Evolutionary conservation across 2,113 vertebrate genomes (phyloP).

Genomic region (Brachionichthys hirsutus): DNA sequence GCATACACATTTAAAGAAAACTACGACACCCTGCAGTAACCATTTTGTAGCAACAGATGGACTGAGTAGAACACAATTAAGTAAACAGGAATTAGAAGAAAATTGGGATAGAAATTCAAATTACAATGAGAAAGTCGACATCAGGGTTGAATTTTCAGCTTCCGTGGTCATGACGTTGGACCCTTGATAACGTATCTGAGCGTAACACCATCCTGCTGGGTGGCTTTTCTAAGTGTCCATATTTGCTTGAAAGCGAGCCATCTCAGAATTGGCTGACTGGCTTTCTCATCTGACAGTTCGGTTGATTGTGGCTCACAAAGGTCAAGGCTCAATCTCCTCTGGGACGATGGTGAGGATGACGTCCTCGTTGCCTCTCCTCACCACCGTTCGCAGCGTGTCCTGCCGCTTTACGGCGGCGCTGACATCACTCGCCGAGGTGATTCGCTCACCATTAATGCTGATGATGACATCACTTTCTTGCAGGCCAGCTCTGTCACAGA

Average conservation of each 20-base stretch:
- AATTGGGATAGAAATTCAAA: background rate
- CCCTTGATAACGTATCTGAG: background rate
- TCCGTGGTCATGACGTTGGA: background rate
- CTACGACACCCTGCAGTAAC: constrained; percentile 37
- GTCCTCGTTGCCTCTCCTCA: constrained; percentile 94
- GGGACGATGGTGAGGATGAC: constrained; percentile 87
- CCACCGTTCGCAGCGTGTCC: constrained; percentile 82
- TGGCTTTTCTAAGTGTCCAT: constrained; percentile 62
- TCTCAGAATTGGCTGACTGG: constrained; percentile 72
- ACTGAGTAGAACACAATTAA: constrained; percentile 12
- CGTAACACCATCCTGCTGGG: background rate
- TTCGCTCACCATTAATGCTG: constrained; percentile 91
- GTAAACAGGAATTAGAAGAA: constrained; percentile 8
- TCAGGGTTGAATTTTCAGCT: constrained; percentile 24
- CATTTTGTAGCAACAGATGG: constrained; percentile 6
- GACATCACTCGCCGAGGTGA: constrained; percentile 90
- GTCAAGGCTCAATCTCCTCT: constrained; percentile 90
- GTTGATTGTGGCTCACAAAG: background rate
- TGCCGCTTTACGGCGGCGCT: constrained; percentile 90
- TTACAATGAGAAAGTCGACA: constrained; percentile 5
- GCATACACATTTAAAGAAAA: constrained; percentile 28
- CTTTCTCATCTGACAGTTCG: constrained; percentile 14
- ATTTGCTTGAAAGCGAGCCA: constrained; percentile 76
- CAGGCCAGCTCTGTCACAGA: constrained; percentile 83
- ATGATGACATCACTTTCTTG: constrained; percentile 94